Evolutionary conservation across 2,888 invertebrate genomes (phyloP), one percentile per base, ranked within the genome.

Genomic region (Drosophila borealis): DNA sequence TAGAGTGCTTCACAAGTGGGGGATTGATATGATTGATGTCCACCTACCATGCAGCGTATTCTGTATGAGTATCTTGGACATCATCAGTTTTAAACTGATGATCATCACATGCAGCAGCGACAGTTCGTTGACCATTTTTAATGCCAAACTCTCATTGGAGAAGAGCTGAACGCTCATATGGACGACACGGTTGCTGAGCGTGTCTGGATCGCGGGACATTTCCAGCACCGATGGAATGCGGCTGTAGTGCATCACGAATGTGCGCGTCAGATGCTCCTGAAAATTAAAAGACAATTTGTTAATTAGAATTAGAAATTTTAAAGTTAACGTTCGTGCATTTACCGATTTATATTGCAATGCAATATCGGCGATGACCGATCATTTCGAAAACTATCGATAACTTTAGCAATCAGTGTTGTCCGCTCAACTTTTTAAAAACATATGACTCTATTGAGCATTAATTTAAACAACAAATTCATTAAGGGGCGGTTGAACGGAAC

Each of bases 91-190:
- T 56, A 98, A 94, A 89, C 97, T 97, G 67, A 97, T 95, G 54
- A 97, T 97, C 97, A 99, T 98, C 39, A 98, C 97, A 92, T 98
- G 97, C 9, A 99, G 94, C 25, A 99, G 93, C 85, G 97, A 96
- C 60, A 97, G 94, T 84, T 98, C 96, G 87, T 97, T 96, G 5
- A 97, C 97, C 96, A 99, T 98, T 89, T 96, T 95, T 42, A 96
- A 93, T 2, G 99, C 98, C 17, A 99, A 93, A 56, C 96, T 95
- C 92, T 98, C 97, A 92, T 98, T 99, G 78, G 97, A 97, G 93
- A 99, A 98, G 63, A 99, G 93, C 93, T 99, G 96, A 4, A 99
- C 99, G 87, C 98, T 98, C 93, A 99, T 98, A 93, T 99, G 99
- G 1, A 99, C 98, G 1, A 99, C 98, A 50, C 98, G 95, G 93